phyloP scores from a whole-genome alignment of 2,888 invertebrate species.

The Brenthis ino region DNA sequence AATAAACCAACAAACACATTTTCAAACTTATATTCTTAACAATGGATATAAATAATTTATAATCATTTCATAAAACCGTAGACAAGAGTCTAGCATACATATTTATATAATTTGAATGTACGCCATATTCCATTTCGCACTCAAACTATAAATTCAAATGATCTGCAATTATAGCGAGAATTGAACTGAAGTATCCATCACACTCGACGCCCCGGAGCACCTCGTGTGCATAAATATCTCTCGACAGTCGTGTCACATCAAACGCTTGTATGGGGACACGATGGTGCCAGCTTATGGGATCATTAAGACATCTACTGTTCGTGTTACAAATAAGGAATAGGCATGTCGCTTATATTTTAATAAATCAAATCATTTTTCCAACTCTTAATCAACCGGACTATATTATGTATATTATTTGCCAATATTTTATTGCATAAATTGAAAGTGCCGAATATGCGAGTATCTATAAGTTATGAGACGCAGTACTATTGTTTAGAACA shows the following conservation, averaged over 20 bases:
- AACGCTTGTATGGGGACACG: conserved; percentile 18
- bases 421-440: too few species aligned
- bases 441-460: too few species aligned
- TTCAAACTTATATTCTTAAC: too few species aligned
- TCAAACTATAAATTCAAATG: conserved; percentile 26
- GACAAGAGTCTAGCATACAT: background rate
- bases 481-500: too few species aligned
- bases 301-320: conserved; percentile 30
- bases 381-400: too few species aligned
- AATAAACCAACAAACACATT: too few species aligned
- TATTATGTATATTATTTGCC: too few species aligned
- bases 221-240: conserved; percentile 25
- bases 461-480: too few species aligned
- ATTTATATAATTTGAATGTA: conserved; percentile 10
- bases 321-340: conserved; percentile 21
- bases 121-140: conserved; percentile 14
- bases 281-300: conserved; percentile 34
- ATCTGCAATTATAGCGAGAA: conserved; percentile 31
- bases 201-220: conserved; percentile 47
- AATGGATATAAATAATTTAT: background rate
- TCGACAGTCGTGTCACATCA: conserved; percentile 26
- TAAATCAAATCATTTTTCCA: too few species aligned
- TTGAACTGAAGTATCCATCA: conserved; percentile 41
- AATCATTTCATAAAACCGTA: background rate
- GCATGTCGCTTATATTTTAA: too few species aligned